A percentile compares a stretch with the other conserved stretches of the same genome.
Conservation (phyloP, 2,888 invertebrate species). For the Bruchidius siliquastri region DNA sequence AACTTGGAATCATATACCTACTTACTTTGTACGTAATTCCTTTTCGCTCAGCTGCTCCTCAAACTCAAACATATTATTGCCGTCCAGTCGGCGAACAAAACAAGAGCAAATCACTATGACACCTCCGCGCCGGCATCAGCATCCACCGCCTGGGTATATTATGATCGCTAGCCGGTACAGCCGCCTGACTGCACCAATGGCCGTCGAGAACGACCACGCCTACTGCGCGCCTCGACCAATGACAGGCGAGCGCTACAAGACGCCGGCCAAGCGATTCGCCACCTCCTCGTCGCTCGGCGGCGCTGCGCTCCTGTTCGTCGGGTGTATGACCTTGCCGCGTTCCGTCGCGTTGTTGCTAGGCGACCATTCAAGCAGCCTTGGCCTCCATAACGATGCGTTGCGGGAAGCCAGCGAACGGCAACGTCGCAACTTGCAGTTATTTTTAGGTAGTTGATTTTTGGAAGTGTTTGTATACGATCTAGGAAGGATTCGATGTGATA, state of each 20-base stretch:
- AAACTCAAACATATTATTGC: too few species aligned
- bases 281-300: neutral
- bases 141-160: too few species aligned
- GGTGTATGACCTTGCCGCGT: neutral
- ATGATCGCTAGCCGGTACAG: too few species aligned
- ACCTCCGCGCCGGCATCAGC: too few species aligned
- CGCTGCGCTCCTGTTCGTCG: neutral
- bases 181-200: too few species aligned
- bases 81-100: too few species aligned
- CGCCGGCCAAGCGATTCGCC: neutral
- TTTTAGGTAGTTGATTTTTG: neutral
- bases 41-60: too few species aligned
- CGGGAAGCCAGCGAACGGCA: neutral
- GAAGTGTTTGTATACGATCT: neutral
- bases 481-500: too few species aligned
- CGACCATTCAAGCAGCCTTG: neutral
- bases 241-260: neutral
- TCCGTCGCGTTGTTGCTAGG: neutral
- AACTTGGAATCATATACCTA: too few species aligned
- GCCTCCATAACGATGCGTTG: neutral
- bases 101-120: too few species aligned
- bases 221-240: neutral
- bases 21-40: too few species aligned
- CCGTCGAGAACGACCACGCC: neutral
- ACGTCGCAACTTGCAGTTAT: neutral